Conservation (phyloP, 2,888 invertebrate species). For the Achlya flavicornis region DNA sequence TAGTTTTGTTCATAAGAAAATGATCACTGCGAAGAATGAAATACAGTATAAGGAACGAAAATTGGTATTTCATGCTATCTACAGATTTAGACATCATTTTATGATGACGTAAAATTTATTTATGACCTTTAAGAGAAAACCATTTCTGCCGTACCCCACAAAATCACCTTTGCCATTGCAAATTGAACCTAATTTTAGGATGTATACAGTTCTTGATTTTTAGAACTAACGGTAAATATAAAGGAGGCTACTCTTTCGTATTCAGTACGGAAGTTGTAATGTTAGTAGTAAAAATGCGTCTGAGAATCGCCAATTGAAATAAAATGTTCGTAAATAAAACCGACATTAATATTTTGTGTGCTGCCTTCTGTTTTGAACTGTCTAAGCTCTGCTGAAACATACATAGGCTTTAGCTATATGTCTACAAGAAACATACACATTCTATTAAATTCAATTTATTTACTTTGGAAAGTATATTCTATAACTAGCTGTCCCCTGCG, state of each 20-base stretch:
- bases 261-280: constrained; percentile 12
- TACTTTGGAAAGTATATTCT: no score
- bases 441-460: no score
- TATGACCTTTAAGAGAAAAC: constrained; percentile 11
- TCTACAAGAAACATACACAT: no score
- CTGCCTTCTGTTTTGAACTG: neutral
- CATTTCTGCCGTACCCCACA: neutral
- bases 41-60: neutral
- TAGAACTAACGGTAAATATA: neutral
- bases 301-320: constrained; percentile 16
- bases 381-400: neutral
- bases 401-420: no score
- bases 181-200: neutral
- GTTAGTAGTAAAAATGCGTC: constrained; percentile 14
- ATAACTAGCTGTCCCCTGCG: no score
- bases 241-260: neutral
- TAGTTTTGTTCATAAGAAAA: neutral
- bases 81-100: constrained; percentile 17
- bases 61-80: constrained; percentile 11
- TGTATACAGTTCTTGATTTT: neutral
- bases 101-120: constrained; percentile 19
- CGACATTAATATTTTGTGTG: constrained; percentile 2
- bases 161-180: neutral
- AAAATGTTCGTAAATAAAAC: constrained; percentile 13
- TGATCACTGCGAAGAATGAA: neutral